phyloP scores from a whole-genome alignment of 2,888 invertebrate genomes.

The Leistus spinibarbis region DNA sequence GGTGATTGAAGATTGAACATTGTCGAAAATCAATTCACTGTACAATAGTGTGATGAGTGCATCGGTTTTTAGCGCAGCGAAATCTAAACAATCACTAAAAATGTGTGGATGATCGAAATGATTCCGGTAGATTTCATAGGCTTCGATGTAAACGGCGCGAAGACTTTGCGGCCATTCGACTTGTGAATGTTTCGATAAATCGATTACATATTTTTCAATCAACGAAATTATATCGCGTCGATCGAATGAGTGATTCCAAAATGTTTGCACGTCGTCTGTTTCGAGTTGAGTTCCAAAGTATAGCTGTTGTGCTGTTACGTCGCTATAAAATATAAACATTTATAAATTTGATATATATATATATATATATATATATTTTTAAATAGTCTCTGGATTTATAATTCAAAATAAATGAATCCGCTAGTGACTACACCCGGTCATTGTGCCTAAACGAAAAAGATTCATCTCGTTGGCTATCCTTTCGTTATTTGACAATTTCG shows the following conservation, averaged over 20 bases:
- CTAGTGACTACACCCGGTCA: no score
- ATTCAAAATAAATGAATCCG: no score
- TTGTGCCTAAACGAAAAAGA: no score
- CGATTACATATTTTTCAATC: constrained; percentile 64
- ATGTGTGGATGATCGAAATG: constrained; percentile 61
- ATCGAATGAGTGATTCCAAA: constrained; percentile 66
- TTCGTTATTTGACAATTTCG: no score
- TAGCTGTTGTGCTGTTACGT: no score
- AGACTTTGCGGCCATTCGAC: constrained; percentile 70
- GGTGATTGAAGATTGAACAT: constrained; percentile 9
- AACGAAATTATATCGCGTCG: constrained; percentile 65
- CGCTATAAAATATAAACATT: constrained; percentile 29
- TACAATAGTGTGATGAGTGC: constrained; percentile 61
- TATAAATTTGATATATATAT: neutral
- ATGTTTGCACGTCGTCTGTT: constrained; percentile 66
- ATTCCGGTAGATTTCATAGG: constrained; percentile 62
- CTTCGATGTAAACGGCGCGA: constrained; percentile 63
- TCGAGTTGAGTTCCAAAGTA: constrained; percentile 74
- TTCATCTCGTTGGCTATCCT: no score
- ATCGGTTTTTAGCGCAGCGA: constrained; percentile 57
- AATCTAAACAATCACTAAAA: constrained; percentile 53
- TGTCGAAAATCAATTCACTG: constrained; percentile 61
- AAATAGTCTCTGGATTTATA: no score
- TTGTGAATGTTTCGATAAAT: constrained; percentile 67
- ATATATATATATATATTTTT: neutral